A percentile compares a stretch with the other conserved stretches of the same genome.
These are phyloP conservation scores for Porites evermanni DNA, from an alignment of 92 coral and sea anemone species.

Conservation along the genomic window DNA sequence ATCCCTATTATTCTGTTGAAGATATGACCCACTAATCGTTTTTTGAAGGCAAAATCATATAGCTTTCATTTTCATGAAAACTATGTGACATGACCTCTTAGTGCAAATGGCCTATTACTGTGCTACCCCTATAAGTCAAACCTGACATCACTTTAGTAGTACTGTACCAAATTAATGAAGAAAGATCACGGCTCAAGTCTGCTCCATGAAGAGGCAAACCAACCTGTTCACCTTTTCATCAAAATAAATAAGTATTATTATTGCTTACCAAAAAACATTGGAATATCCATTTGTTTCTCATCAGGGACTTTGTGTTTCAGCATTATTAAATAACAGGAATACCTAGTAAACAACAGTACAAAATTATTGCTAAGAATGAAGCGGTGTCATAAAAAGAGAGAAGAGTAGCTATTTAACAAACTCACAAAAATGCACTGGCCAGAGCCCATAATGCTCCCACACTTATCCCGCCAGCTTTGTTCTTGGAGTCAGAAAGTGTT, in stretches of 20 bases:
- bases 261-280: slow-evolving; percentile 94
- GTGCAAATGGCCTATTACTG: too few relatives aligned
- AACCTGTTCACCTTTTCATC: not conserved
- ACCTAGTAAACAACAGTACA: slow-evolving; percentile 51
- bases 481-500: slow-evolving; percentile 90
- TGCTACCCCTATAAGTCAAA: too few relatives aligned
- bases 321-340: slow-evolving; percentile 91
- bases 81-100: too few relatives aligned
- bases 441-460: slow-evolving; percentile 96
- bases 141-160: too few relatives aligned
- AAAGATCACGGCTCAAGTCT: too few relatives aligned
- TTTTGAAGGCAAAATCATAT: too few relatives aligned
- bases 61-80: too few relatives aligned
- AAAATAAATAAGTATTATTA: not conserved
- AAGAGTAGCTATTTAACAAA: not conserved
- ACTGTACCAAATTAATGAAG: too few relatives aligned
- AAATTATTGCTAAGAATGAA: not conserved
- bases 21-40: too few relatives aligned
- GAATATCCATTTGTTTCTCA: slow-evolving; percentile 84
- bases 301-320: slow-evolving; percentile 88
- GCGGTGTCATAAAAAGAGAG: not conserved
- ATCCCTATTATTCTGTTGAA: too few relatives aligned
- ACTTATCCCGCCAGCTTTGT: slow-evolving; percentile 77
- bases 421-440: slow-evolving; percentile 95
- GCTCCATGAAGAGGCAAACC: not conserved